Percentiles rank a stretch among this genome's conserved stretches.
phyloP scores from a whole-genome alignment of 2,113 vertebrate species.

The Aphyosemion australe region DNA sequence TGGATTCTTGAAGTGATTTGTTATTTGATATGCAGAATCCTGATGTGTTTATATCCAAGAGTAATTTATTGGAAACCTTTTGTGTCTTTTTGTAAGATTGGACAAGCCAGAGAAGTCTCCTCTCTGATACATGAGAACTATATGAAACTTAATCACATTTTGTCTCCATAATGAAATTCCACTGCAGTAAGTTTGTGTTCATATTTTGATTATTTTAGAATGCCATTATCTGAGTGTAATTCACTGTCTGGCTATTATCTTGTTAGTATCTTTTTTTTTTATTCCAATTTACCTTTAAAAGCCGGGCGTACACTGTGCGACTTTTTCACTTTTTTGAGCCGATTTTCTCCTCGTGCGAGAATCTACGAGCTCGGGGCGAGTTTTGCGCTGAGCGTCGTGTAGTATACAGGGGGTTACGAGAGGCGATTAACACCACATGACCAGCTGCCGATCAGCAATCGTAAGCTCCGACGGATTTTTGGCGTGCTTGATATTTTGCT shows the following conservation, averaged over 20 bases:
- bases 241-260: conserved; percentile 72
- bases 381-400: no score
- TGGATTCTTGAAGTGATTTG: conserved; percentile 67
- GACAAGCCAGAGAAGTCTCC: conserved; percentile 62
- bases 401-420: no score
- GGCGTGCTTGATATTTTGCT: no score
- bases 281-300: conserved; percentile 48
- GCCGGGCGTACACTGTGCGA: no score
- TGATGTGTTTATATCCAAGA: conserved; percentile 74
- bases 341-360: no score
- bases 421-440: no score
- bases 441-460: no score
- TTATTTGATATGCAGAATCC: conserved; percentile 67
- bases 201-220: conserved; percentile 78
- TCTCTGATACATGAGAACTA: conserved; percentile 68
- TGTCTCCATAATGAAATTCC: conserved; percentile 73
- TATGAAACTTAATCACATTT: conserved; percentile 75
- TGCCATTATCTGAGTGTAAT: conserved; percentile 74
- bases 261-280: conserved; percentile 56
- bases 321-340: no score
- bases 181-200: conserved; percentile 71
- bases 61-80: conserved; percentile 72
- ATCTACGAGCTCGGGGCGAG: no score
- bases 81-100: conserved; percentile 71
- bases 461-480: no score